phyloP scores from a whole-genome alignment of 2,797 vertebrate genomes.

The Ispidina lecontei region DNA sequence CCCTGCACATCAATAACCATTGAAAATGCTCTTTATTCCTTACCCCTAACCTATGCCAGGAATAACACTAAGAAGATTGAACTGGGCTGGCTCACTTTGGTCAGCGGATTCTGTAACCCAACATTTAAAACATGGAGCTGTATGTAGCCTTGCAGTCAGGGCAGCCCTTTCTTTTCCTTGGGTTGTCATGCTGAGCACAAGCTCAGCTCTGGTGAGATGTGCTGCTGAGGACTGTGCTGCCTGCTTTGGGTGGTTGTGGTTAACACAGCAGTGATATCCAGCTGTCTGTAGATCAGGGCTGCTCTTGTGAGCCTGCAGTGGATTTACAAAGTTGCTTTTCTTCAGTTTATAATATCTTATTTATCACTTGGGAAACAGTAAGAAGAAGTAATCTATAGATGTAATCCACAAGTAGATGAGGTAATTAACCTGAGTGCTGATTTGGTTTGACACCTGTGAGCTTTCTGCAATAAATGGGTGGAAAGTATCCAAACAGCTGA shows the following conservation, averaged over 20 bases:
- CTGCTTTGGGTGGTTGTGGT: fast-evolving
- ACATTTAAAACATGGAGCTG: not conserved
- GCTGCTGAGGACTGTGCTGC: not conserved
- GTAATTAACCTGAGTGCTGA: not conserved
- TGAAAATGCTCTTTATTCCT: not conserved
- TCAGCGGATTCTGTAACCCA: not conserved
- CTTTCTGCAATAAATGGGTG: not conserved
- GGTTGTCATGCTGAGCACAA: not conserved
- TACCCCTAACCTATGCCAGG: not conserved
- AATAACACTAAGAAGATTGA: not conserved
- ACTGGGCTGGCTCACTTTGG: not conserved
- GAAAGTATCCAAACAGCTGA: not conserved
- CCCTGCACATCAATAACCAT: not conserved
- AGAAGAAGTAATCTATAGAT: not conserved
- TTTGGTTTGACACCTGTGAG: not conserved
- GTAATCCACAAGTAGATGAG: not conserved
- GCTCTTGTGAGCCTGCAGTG: not conserved
- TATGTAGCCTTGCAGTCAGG: not conserved
- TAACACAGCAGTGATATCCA: not conserved
- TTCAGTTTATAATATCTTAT: not conserved
- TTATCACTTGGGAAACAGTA: not conserved
- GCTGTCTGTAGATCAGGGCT: not conserved
- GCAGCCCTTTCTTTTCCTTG: not conserved
- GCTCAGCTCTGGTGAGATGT: not conserved
- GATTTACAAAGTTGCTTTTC: not conserved